phyloP scores from a whole-genome alignment of 2,888 invertebrate genomes.

The Ariolimax columbianus region DNA sequence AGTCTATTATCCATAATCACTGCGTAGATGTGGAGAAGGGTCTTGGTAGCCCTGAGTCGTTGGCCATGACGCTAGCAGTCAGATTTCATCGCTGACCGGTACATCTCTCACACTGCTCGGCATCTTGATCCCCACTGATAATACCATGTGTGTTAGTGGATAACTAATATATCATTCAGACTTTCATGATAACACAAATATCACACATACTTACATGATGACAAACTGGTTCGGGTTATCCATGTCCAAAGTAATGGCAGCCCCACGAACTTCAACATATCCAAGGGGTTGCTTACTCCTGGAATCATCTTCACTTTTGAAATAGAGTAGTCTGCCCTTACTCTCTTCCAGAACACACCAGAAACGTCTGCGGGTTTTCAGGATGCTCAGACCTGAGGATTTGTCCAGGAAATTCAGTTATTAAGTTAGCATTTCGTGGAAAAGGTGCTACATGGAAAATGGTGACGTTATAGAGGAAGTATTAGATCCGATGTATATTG shows the following conservation, averaged over 20 bases:
- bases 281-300: conserved; percentile 69
- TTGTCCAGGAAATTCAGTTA: not conserved
- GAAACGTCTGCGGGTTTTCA: conserved; percentile 73
- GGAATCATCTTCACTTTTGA: conserved; percentile 74
- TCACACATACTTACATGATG: conserved; percentile 75
- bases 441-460: no score
- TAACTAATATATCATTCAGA: not conserved
- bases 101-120: no score
- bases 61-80: no score
- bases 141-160: not conserved
- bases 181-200: not conserved
- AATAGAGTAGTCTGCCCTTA: conserved; percentile 74
- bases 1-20: no score
- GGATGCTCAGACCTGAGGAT: conserved; percentile 74
- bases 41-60: no score
- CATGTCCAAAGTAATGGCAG: conserved; percentile 77
- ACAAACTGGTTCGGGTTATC: conserved; percentile 78
- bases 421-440: no score
- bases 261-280: conserved; percentile 73
- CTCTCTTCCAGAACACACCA: conserved; percentile 79
- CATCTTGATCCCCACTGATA: no score
- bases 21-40: no score
- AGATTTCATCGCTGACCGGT: no score
- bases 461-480: no score
- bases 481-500: no score